A percentile compares a stretch with the other conserved stretches of the same genome.
Evolutionary conservation across 2,797 vertebrate genomes (phyloP).

Genomic region (Chrosomus eos): DNA sequence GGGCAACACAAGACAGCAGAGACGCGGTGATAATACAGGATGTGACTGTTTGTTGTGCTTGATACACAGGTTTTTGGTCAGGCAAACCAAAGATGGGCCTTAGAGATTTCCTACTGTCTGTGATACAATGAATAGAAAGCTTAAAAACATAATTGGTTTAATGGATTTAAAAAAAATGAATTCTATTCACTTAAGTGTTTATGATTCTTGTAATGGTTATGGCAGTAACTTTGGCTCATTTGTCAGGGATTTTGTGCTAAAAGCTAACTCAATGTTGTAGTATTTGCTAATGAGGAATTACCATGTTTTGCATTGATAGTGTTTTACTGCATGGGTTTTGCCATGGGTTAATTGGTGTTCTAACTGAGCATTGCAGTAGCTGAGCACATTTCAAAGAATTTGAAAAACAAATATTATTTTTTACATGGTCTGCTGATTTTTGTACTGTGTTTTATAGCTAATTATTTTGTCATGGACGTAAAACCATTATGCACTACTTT

Average conservation of each 20-base stretch:
- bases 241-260: slow-evolving; percentile 98
- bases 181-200: slow-evolving; percentile 68
- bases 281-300: slow-evolving; percentile 86
- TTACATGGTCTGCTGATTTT: slow-evolving; percentile 99
- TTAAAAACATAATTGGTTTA: slow-evolving; percentile 43
- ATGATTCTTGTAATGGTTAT: slow-evolving; percentile 82
- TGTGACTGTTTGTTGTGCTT: slow-evolving; percentile 50
- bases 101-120: slow-evolving; percentile 78
- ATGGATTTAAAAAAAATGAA: slow-evolving; percentile 60
- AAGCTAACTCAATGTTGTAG: slow-evolving; percentile 91
- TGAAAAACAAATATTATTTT: slow-evolving; percentile 98
- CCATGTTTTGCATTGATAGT: slow-evolving; percentile 91
- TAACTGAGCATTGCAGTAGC: slow-evolving; percentile 90
- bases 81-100: slow-evolving; percentile 99
- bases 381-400: slow-evolving; percentile 95
- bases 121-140: slow-evolving; percentile 63
- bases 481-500: slow-evolving; percentile 99
- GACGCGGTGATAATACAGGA: neutral
- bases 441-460: slow-evolving; percentile 99
- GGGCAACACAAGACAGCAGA: slow-evolving; percentile 29
- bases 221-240: slow-evolving; percentile 91
- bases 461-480: slow-evolving; percentile 99
- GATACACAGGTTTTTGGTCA: slow-evolving; percentile 61
- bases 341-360: slow-evolving; percentile 90
- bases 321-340: slow-evolving; percentile 95